phyloP scores from a whole-genome alignment of 2,888 invertebrate species.

The Amphipyra tragopoginis region DNA sequence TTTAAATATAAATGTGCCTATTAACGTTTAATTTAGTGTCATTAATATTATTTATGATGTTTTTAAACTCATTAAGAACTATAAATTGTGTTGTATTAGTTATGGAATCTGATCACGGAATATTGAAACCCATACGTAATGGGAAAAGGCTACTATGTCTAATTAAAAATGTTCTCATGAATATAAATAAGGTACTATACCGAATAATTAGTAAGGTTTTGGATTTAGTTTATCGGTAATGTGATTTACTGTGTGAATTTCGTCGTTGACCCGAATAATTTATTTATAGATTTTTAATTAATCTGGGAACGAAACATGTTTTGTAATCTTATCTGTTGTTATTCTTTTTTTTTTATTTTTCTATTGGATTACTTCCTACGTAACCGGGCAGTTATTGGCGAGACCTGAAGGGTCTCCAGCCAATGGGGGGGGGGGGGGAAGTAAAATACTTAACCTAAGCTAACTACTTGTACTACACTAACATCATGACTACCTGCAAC shows the following conservation, averaged over 20 bases:
- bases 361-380: no score
- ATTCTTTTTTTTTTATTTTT: no score
- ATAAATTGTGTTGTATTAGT: constrained; percentile 45
- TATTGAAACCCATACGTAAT: constrained; percentile 17
- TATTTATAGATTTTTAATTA: constrained; percentile 17
- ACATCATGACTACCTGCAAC: no score
- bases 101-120: constrained; percentile 39
- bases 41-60: constrained; percentile 37
- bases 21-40: constrained; percentile 37
- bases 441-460: no score
- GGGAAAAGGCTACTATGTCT: constrained; percentile 22
- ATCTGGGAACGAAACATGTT: not conserved
- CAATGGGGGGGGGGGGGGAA: no score
- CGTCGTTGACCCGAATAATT: not conserved
- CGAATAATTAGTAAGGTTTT: constrained; percentile 1
- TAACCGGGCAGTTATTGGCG: no score
- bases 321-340: no score
- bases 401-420: no score
- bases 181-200: constrained; percentile 37
- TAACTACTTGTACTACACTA: no score
- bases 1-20: constrained; percentile 36
- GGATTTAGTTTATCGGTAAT: constrained; percentile 1
- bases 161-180: constrained; percentile 52
- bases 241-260: constrained; percentile 18
- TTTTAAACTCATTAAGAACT: constrained; percentile 40